phyloP scores from a whole-genome alignment of 2,888 invertebrate genomes.

The Hyalella azteca region DNA sequence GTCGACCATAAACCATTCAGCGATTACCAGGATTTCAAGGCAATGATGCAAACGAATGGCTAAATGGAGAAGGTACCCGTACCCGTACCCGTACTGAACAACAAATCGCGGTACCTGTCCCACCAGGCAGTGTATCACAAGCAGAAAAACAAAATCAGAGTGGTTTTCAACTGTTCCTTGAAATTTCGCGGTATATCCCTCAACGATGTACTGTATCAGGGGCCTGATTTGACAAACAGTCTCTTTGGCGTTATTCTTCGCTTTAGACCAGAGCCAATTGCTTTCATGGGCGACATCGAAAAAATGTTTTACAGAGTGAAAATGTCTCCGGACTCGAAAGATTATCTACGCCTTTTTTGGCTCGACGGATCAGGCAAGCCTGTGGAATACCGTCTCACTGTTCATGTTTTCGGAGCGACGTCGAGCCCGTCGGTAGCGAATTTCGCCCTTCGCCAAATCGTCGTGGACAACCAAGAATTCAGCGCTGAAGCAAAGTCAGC shows the following conservation, averaged over 20 bases:
- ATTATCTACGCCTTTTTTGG: slow-evolving; percentile 37
- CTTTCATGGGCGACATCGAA: slow-evolving; percentile 27
- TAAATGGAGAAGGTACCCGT: too few species aligned
- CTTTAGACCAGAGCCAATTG: not conserved
- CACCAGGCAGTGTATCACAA: slow-evolving; percentile 32
- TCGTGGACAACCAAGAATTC: not conserved
- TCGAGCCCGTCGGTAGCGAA: not conserved
- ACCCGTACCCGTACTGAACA: too few species aligned
- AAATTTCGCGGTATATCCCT: not conserved
- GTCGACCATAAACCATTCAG: not conserved
- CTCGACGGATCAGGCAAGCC: not conserved
- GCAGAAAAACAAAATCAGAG: slow-evolving; percentile 23
- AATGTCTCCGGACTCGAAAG: not conserved
- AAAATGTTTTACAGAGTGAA: slow-evolving; percentile 38
- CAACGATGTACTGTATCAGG: not conserved
- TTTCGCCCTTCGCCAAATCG: slow-evolving; percentile 15
- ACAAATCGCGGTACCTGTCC: not conserved
- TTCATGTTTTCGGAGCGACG: not conserved
- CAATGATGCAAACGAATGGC: too few species aligned
- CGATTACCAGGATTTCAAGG: not conserved
- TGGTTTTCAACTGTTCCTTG: slow-evolving; percentile 37
- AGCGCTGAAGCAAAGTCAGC: not conserved
- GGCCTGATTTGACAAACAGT: slow-evolving; percentile 2
- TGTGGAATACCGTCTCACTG: too few species aligned
- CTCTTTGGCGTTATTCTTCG: too few species aligned